Evolutionary conservation across 2,113 vertebrate genomes (phyloP).

Genomic region (Hymenochirus boettgeri): DNA sequence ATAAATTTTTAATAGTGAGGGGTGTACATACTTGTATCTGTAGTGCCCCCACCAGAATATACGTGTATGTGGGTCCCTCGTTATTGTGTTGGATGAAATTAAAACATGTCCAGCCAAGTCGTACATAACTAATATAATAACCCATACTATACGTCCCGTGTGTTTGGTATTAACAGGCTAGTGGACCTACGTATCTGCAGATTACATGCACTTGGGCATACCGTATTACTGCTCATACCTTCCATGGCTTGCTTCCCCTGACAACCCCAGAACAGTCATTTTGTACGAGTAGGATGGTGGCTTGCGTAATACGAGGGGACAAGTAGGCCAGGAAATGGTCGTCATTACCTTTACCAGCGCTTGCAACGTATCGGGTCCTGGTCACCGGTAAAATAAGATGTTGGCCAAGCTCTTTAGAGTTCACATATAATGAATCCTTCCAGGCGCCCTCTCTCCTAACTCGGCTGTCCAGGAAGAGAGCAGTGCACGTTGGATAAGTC

Average conservation of each 20-base stretch:
- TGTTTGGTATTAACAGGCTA: no score
- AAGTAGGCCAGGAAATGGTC: no score
- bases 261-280: not conserved
- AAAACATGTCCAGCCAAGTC: no score
- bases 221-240: not conserved
- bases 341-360: not conserved
- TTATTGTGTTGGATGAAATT: no score
- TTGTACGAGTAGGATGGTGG: constrained; percentile 40
- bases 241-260: not conserved
- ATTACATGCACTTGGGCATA: not conserved
- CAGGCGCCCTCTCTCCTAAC: constrained; percentile 31
- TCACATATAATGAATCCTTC: not conserved
- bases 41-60: no score
- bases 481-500: constrained; percentile 70
- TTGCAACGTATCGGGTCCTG: no score
- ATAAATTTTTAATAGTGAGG: no score
- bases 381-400: no score
- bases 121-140: no score
- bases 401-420: not conserved
- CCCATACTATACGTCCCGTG: no score
- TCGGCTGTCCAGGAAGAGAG: constrained; percentile 62
- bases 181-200: not conserved
- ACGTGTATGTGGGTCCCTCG: no score
- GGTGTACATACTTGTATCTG: no score
- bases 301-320: constrained; percentile 34